Conservation (phyloP, 2,113 vertebrate genomes). For the Ageneiosus marmoratus region DNA sequence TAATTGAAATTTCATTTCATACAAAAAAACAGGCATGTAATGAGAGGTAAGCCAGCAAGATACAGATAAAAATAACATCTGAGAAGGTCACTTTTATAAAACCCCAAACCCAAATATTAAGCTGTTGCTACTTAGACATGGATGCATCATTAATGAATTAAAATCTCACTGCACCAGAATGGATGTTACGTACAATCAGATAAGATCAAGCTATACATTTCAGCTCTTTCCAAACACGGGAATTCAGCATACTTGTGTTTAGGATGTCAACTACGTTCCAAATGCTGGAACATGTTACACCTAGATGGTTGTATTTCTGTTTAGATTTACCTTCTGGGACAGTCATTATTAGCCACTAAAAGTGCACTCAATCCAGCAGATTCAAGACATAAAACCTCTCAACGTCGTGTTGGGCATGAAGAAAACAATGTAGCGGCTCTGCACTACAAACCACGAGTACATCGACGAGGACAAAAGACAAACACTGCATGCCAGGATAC, state of each 20-base stretch:
- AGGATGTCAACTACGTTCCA: not conserved
- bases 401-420: constrained; percentile 38
- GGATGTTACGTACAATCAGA: not conserved
- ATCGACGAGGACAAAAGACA: not conserved
- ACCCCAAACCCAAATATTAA: constrained; percentile 70
- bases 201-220: constrained; percentile 2
- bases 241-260: not conserved
- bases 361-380: constrained; percentile 1
- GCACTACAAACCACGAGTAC: constrained; percentile 4
- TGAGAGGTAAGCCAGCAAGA: constrained; percentile 77
- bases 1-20: constrained; percentile 68
- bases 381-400: not conserved
- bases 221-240: not conserved
- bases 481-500: constrained; percentile 25
- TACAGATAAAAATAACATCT: constrained; percentile 67
- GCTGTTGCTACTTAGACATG: constrained; percentile 17
- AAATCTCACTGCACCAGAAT: constrained; percentile 27
- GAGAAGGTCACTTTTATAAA: constrained; percentile 82
- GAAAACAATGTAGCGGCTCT: not conserved
- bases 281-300: not conserved
- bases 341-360: not conserved
- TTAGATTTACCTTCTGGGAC: not conserved
- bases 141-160: constrained; percentile 45
- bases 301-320: not conserved
- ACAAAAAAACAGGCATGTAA: constrained; percentile 69